Evolutionary conservation across 2,888 invertebrate genomes (phyloP), one percentile per base, ranked within the genome.

Genomic region (Mythimna albipuncta): DNA sequence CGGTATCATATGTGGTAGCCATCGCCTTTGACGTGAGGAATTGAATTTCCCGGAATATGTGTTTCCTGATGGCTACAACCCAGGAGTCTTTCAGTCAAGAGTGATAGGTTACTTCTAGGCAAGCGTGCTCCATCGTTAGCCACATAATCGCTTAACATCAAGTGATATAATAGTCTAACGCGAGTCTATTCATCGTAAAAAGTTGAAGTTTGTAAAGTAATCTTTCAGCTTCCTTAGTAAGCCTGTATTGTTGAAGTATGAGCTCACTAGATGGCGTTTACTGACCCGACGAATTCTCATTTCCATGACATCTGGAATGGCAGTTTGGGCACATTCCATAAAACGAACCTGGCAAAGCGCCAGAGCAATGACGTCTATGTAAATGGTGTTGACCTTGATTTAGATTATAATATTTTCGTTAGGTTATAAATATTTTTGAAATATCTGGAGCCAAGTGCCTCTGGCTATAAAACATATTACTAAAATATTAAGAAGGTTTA

Each of bases 331-430:
- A 52, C n/a, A 55, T 80, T 79, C 67, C 83, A 64, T 76, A 67
- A 69, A 61, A 50, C 10, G 35, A 35, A 21, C 38, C 7, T 82
- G 82, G 82, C 70, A 10, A 3, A 47, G 5, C 2, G 65, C 85
- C 85, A 82, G 50, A 13, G 13, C 10, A 3, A 21, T 85, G 83
- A 82, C 79, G 85, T 73, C 38, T 35, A 26, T 55, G 11, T 55
- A 38, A 19, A 6, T 38, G 32, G 26, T 52, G 59, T 55, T 44
- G 65, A 21, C 59, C 59, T 69, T 66, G 69, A 69, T 61, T 52
- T 32, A 11, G 32, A 13, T 57, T 77, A 44, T 47, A 16, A 64
- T 26, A 59, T 44, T 50, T 76, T 59, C 19, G 44, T 54, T 35
- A 7, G 6, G 41, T 55, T 75, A 61, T 66, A 55, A 66, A 81